A percentile compares a stretch with the other conserved stretches of the same genome.
Evolutionary conservation across 2,797 vertebrate species (phyloP).

Genomic region (Eleutherodactylus coqui): DNA sequence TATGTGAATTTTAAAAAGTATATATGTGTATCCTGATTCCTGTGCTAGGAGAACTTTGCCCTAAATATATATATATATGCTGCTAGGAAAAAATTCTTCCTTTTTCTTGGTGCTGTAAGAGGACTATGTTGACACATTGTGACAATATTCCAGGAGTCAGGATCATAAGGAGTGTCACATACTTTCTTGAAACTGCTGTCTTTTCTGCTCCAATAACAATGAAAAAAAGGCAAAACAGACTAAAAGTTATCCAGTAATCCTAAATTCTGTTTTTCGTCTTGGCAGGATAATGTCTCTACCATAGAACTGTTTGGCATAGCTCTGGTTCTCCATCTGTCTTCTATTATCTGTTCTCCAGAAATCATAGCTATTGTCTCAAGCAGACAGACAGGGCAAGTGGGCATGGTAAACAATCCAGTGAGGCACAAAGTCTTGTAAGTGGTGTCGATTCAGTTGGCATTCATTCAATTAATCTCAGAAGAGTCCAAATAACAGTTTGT

Average conservation of each 20-base stretch:
- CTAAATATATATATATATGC: not conserved
- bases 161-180: slow-evolving; percentile 25
- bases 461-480: slow-evolving; percentile 72
- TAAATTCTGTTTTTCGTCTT: slow-evolving; percentile 9
- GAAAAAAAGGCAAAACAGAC: slow-evolving; percentile 24
- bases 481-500: slow-evolving; percentile 78
- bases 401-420: slow-evolving; percentile 68
- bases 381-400: slow-evolving; percentile 65
- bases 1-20: slow-evolving; percentile 61
- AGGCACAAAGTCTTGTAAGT: slow-evolving; percentile 71
- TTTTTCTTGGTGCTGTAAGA: slow-evolving; percentile 19
- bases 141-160: slow-evolving; percentile 38
- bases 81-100: slow-evolving; percentile 40
- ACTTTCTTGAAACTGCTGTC: slow-evolving; percentile 1
- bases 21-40: slow-evolving; percentile 55
- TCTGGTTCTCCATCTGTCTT: slow-evolving; percentile 14
- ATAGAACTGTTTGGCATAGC: not conserved
- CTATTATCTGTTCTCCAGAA: slow-evolving; percentile 55
- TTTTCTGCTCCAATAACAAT: not conserved
- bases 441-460: slow-evolving; percentile 71
- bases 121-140: not conserved
- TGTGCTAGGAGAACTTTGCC: slow-evolving; percentile 35
- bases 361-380: slow-evolving; percentile 62
- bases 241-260: slow-evolving; percentile 42
- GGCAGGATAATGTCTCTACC: slow-evolving; percentile 15